Evolutionary conservation across 2,888 invertebrate species (phyloP).

Genomic region (Acanthosepion pharaonis): DNA sequence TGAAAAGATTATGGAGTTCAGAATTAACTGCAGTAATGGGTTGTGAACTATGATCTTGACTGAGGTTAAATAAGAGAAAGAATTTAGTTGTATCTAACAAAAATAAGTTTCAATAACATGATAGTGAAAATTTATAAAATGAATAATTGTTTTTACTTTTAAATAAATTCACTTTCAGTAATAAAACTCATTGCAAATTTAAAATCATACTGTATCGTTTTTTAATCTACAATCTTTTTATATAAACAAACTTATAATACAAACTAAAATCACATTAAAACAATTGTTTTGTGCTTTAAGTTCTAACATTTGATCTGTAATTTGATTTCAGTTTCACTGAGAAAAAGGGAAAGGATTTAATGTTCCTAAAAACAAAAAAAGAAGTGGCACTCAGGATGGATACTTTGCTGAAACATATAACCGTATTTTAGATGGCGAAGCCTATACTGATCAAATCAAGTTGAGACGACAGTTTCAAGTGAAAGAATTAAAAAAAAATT

Average conservation of each 20-base stretch:
- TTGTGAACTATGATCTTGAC: too few relatives aligned
- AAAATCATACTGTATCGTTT: too few relatives aligned
- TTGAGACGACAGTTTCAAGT: slow-evolving; percentile 67
- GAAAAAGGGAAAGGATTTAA: slow-evolving; percentile 74
- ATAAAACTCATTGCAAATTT: too few relatives aligned
- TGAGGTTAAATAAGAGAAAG: too few relatives aligned
- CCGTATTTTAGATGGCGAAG: slow-evolving; percentile 72
- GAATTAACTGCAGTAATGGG: too few relatives aligned
- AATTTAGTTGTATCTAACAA: too few relatives aligned
- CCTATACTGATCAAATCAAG: slow-evolving; percentile 73
- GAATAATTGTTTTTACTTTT: too few relatives aligned
- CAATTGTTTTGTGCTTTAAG: neutral
- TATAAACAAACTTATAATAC: neutral
- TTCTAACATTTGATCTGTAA: slow-evolving; percentile 52
- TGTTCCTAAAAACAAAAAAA: slow-evolving; percentile 70
- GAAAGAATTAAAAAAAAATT: slow-evolving; percentile 71
- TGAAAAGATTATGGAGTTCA: too few relatives aligned
- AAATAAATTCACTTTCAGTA: too few relatives aligned
- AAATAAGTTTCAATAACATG: too few relatives aligned
- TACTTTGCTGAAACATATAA: slow-evolving; percentile 73
- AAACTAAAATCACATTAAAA: neutral
- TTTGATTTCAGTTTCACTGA: slow-evolving; percentile 71
- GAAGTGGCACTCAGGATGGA: slow-evolving; percentile 70
- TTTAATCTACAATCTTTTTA: too few relatives aligned
- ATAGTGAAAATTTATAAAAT: too few relatives aligned